Base-by-base conservation (phyloP, 1,140 invertebrate genomes). In the Leptinotarsa defecta region DNA sequence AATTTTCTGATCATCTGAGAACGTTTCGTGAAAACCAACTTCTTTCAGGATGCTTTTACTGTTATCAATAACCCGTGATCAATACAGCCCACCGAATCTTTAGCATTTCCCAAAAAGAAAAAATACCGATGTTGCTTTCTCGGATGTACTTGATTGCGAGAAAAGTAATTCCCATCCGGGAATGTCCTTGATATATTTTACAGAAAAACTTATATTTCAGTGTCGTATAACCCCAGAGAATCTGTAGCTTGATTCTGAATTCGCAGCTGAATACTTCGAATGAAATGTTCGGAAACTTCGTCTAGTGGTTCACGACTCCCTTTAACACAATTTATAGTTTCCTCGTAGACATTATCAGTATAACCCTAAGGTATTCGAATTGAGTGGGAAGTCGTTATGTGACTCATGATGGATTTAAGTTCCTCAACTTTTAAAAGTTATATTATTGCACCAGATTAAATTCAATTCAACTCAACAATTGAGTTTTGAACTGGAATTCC, bases 151-250 rank as follows among this genome's bases (percentile, higher is more conserved):
- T 57, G 52, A 57, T 57, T 57, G 81, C 83, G 79, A 78, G 73
- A 11, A 77, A 79, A 4, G 68, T 83, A 83, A 76, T 70, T 74
- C 13, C 80, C 83, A 68, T 80, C 83, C 73, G 82, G 84, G 62
- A 81, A 83, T 77, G 24, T 84, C 1, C 19, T 75, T 8, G 83
- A 83, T 74, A 83, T 85, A 63, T 80, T 82, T 52, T 70, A 72
- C 63, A 61, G 82, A 73, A 76, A 84, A 84, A 74, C 78, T 80
- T 11, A 6, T 82, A 48, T 68, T 79, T 3, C 84, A 81, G 83
- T 83, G 84, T 68, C 79, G 20, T 67, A 67, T 67, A 22, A 22
- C 13, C 27, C 15, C 13, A 22, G 64, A 67, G 27, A 67, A 67
- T 67, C 22, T 17, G 64, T 67, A 24, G 64, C 24, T 34, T 22